phyloP scores from a whole-genome alignment of 2,113 vertebrate species.

The Heterocephalus glaber region DNA sequence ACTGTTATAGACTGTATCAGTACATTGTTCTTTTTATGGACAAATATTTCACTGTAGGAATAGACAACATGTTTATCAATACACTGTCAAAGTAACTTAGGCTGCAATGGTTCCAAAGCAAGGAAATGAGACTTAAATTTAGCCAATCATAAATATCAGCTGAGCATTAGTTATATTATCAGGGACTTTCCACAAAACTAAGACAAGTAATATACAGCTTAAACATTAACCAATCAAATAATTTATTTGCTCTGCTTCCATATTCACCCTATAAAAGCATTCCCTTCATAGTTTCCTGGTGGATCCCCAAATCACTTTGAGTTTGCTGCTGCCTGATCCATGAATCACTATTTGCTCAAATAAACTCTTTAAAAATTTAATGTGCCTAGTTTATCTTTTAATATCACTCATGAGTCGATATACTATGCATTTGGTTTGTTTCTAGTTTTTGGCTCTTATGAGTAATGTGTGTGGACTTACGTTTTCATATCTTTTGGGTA shows the following conservation, averaged over 20 bases:
- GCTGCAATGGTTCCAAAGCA: background rate
- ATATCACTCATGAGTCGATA: background rate
- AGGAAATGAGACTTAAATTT: background rate
- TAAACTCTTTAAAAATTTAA: background rate
- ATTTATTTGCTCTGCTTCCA: background rate
- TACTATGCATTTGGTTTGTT: background rate
- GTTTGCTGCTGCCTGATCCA: background rate
- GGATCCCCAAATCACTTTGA: background rate
- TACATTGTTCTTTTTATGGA: background rate
- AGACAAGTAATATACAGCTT: background rate
- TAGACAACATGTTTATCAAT: background rate
- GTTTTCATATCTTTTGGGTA: background rate
- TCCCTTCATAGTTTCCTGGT: background rate
- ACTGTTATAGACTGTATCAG: background rate
- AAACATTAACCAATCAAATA: background rate
- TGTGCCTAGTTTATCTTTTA: background rate
- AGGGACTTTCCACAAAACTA: background rate
- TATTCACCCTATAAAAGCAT: background rate
- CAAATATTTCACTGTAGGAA: background rate
- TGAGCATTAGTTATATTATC: background rate
- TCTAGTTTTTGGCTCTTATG: background rate
- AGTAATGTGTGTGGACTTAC: background rate
- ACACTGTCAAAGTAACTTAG: background rate
- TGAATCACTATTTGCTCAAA: background rate
- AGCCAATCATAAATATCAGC: background rate